Evolutionary conservation across 2,888 invertebrate species (phyloP).

Genomic region (Platerodrilus igneus): DNA sequence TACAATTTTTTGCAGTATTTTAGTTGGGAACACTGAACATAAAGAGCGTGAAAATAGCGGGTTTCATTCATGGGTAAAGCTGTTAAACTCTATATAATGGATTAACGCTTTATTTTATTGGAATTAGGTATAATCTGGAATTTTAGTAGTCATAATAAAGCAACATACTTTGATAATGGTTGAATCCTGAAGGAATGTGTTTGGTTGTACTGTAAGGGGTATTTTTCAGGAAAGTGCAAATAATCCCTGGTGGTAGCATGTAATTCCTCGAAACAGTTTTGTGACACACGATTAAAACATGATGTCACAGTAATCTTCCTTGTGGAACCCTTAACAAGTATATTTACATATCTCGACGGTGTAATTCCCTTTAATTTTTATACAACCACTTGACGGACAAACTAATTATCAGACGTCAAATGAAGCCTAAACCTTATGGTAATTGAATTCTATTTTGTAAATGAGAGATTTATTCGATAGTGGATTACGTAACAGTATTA

Average conservation of each 20-base stretch:
- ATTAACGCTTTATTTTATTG: too few relatives aligned
- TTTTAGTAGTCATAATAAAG: too few relatives aligned
- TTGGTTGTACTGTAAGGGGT: constrained; percentile 8
- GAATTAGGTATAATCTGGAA: too few relatives aligned
- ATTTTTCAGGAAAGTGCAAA: constrained; percentile 15
- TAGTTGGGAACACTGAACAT: constrained; percentile 18
- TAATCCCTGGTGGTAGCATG: constrained; percentile 24
- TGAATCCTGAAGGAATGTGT: neutral
- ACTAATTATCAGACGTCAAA: too few relatives aligned
- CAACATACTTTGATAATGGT: constrained; percentile 1
- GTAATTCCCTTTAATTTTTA: constrained; percentile 20
- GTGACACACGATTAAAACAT: constrained; percentile 28
- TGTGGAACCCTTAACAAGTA: constrained; percentile 20
- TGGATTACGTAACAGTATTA: too few relatives aligned
- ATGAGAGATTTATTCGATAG: too few relatives aligned
- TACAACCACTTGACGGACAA: too few relatives aligned
- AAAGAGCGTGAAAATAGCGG: constrained; percentile 12
- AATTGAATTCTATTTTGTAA: too few relatives aligned
- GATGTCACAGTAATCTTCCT: constrained; percentile 25
- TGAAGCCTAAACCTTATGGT: too few relatives aligned
- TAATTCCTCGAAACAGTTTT: constrained; percentile 23
- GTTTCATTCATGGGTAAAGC: too few relatives aligned
- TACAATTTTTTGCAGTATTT: constrained; percentile 28
- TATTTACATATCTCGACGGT: constrained; percentile 24
- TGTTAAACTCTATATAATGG: too few relatives aligned